Evolutionary conservation across 2,113 vertebrate species (phyloP), one percentile per base, ranked within the genome.

Genomic region (Cochlearius cochlearius): DNA sequence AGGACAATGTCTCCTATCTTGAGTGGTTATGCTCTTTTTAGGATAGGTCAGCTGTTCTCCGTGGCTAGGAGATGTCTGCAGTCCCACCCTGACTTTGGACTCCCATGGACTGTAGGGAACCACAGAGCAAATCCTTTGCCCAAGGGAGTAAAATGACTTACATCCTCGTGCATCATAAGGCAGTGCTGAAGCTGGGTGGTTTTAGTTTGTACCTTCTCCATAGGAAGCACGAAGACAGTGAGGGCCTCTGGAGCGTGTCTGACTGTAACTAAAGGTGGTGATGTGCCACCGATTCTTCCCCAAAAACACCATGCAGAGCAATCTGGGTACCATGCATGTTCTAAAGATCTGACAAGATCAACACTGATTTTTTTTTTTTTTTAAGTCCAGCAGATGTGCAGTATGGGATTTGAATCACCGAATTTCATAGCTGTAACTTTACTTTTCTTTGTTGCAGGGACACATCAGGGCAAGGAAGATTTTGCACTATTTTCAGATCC

Each of bases 401-500:
- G 55, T 52, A 3, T 50, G 73, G 39, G 47, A 64, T 47, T 67
- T 4, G 1, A 2, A 34, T 49, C 83, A 78, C 30, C 49, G 60
- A 2, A 4, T 62, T 66, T 92, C 41, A 21, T 3, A 38, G 25
- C 53, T 86, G 34, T 91, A 39, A 83, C 80, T 66, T 38, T 15
- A 38, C n/a, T 74, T 45, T 84, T 92, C 45, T 98, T 82, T 97
- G 36, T 96, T 97, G 84, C 98, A 99, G 99, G 99, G 99, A 99
- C 97, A 99, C 99, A 0, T 99, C 99, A 7, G 99, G 99, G 75
- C 99, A 99, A 97, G 99, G 99, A 55, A 97, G 99, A 86, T 99
- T 99, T 98, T 99, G 99, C 94, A 99, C 99, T 95, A 99, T 99
- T 98, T 99, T 99, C 94, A 98, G 99, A 93, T 99, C 99, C 25